Percentiles rank a stretch among this genome's conserved stretches.
phyloP scores from a whole-genome alignment of 2,797 vertebrate genomes.

The Coranthus polyacanthus region DNA sequence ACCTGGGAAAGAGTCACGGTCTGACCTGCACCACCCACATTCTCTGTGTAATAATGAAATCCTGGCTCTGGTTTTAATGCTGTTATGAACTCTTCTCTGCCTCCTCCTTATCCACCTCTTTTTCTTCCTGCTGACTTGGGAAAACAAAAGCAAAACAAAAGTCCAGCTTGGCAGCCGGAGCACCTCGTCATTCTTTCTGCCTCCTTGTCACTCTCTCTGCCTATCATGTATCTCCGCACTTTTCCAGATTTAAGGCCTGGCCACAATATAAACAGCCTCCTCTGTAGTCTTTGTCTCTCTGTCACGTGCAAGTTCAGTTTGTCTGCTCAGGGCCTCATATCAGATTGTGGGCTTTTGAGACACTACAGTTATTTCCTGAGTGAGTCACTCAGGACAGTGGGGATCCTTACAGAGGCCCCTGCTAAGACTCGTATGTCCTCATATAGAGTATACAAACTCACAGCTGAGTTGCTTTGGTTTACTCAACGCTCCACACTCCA shows the following conservation, averaged over 20 bases:
- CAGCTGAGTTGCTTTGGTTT: constrained; percentile 13
- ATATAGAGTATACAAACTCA: constrained; percentile 12
- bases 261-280: constrained; percentile 69
- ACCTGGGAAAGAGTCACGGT: constrained; percentile 36
- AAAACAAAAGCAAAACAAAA: constrained; percentile 55
- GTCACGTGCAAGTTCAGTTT: constrained; percentile 46
- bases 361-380: constrained; percentile 59
- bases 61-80: constrained; percentile 50
- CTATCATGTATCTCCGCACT: constrained; percentile 25
- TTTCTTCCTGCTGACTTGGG: constrained; percentile 58
- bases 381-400: constrained; percentile 34
- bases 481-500: neutral
- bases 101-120: constrained; percentile 49
- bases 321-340: constrained; percentile 44
- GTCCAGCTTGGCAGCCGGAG: constrained; percentile 52
- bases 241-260: constrained; percentile 60
- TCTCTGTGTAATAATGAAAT: constrained; percentile 53
- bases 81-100: constrained; percentile 31
- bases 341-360: constrained; percentile 53
- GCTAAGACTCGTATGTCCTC: neutral
- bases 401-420: constrained; percentile 1
- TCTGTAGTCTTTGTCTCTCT: constrained; percentile 28
- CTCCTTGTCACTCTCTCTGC: constrained; percentile 15
- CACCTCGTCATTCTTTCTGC: constrained; percentile 28
- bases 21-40: constrained; percentile 68